Conservation (phyloP, 2,888 invertebrate genomes). For the Monopis laevigella region DNA sequence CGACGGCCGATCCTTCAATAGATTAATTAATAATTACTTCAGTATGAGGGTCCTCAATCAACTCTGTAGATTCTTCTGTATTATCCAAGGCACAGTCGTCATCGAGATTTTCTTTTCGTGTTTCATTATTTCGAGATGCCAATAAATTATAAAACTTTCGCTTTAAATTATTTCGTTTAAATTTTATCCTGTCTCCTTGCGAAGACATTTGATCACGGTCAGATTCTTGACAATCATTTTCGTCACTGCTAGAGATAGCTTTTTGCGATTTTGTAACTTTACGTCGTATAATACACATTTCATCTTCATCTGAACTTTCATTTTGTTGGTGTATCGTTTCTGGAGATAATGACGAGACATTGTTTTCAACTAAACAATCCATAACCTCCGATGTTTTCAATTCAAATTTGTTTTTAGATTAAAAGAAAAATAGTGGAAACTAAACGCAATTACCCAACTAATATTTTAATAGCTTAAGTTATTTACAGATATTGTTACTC, state of each 20-base stretch:
- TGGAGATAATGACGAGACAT: background rate
- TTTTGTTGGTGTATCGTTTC: slow-evolving; percentile 7
- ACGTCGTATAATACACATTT: slow-evolving; percentile 16
- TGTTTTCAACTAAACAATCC: slow-evolving; percentile 4
- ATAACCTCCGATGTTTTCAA: no score
- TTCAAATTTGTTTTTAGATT: no score
- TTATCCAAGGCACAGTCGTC: no score
- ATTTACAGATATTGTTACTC: no score
- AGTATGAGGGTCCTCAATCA: no score
- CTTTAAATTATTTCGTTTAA: slow-evolving; percentile 37
- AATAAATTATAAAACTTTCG: slow-evolving; percentile 42
- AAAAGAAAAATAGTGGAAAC: no score
- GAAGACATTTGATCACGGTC: slow-evolving; percentile 23
- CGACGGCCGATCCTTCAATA: no score
- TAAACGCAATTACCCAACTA: no score
- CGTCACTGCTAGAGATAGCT: slow-evolving; percentile 33
- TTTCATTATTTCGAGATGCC: slow-evolving; percentile 24
- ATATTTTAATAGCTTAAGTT: no score
- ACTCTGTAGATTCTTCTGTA: no score
- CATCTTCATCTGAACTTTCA: slow-evolving; percentile 19
- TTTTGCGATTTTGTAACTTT: slow-evolving; percentile 26
- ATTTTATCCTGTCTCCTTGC: slow-evolving; percentile 35
- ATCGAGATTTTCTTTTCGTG: no score
- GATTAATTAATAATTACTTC: no score
- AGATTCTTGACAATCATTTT: slow-evolving; percentile 13